phyloP scores from a whole-genome alignment of 2,888 invertebrate genomes.

The Blera fallax region DNA sequence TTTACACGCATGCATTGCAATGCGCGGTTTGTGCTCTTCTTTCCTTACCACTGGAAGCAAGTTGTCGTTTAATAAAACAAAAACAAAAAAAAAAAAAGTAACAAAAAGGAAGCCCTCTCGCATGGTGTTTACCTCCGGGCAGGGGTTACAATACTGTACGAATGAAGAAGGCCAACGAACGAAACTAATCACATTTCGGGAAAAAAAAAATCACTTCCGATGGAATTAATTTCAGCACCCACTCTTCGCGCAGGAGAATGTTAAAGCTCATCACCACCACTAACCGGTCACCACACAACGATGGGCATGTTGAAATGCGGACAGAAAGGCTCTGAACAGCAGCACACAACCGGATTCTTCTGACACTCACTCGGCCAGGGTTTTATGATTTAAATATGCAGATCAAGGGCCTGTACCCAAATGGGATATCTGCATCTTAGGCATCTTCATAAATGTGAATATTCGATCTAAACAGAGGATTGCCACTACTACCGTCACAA shows the following conservation, averaged over 20 bases:
- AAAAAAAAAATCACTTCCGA: constrained; percentile 75
- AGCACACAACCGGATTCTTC: constrained; percentile 59
- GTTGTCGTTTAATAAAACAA: constrained; percentile 45
- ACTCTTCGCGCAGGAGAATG: constrained; percentile 68
- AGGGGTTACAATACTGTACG: constrained; percentile 49
- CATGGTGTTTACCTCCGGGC: constrained; percentile 33
- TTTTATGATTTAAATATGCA: constrained; percentile 72
- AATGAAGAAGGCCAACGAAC: constrained; percentile 55
- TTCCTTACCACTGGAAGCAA: constrained; percentile 42
- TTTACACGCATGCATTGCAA: constrained; percentile 57
- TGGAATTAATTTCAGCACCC: constrained; percentile 76
- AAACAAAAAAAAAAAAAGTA: constrained; percentile 16
- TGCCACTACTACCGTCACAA: constrained; percentile 35
- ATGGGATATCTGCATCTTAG: constrained; percentile 40
- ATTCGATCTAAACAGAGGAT: constrained; percentile 39
- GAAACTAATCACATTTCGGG: constrained; percentile 69
- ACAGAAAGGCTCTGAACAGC: constrained; percentile 17
- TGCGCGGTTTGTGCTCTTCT: not conserved
- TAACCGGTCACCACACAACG: constrained; percentile 45
- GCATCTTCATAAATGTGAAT: constrained; percentile 45
- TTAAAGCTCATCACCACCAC: constrained; percentile 48
- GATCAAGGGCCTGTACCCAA: constrained; percentile 60
- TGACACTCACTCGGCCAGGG: constrained; percentile 56
- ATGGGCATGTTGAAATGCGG: not conserved
- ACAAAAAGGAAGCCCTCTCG: constrained; percentile 26